phyloP scores from a whole-genome alignment of 2,113 vertebrate species.

The Pholis gunnellus region DNA sequence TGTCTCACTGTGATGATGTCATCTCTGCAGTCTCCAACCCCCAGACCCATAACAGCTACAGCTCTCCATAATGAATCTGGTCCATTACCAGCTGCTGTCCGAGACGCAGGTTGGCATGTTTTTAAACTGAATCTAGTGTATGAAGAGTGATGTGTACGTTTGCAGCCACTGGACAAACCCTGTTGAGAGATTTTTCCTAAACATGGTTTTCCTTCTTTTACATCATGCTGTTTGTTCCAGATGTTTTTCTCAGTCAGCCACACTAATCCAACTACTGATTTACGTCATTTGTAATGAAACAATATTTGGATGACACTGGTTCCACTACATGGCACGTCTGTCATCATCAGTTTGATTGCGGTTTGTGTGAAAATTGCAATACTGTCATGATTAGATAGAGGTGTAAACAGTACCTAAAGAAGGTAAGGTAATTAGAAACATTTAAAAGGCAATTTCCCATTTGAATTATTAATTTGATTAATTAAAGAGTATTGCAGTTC shows the following conservation, averaged over 20 bases:
- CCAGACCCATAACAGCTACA: background rate
- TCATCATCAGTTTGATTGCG: background rate
- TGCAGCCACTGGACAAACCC: background rate
- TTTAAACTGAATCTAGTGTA: background rate
- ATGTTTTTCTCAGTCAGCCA: background rate
- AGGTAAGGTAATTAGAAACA: background rate
- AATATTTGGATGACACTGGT: background rate
- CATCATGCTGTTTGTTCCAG: no score
- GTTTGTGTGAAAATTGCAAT: background rate
- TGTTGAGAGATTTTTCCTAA: background rate
- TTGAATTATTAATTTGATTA: background rate
- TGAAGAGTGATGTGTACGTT: background rate
- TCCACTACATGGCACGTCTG: background rate
- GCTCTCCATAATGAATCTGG: constrained; percentile 4
- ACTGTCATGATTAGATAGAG: background rate
- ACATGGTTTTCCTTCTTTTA: background rate
- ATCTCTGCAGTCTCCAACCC: background rate
- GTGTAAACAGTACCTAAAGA: background rate
- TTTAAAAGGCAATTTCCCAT: background rate
- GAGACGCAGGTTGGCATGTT: constrained; percentile 15
- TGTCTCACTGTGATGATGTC: constrained; percentile 5
- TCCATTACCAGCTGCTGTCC: constrained; percentile 23
- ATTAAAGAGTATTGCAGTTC: background rate
- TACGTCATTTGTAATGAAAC: background rate
- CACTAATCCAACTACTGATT: background rate